phyloP scores from a whole-genome alignment of 2,797 vertebrate genomes.

The Myoxocephalus aenaeus region DNA sequence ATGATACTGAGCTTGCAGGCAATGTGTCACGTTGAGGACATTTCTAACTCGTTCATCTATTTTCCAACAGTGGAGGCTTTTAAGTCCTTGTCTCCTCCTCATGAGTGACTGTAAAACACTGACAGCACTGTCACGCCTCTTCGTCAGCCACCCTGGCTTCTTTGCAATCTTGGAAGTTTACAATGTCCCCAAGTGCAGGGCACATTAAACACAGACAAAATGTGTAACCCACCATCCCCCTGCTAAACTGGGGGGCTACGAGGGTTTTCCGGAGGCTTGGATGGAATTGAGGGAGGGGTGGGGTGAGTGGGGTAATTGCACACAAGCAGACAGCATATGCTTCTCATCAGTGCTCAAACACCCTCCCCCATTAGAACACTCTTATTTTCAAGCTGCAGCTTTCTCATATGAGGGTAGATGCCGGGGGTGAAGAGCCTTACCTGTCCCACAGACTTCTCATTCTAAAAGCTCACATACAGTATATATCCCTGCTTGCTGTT shows the following conservation, averaged over 20 bases:
- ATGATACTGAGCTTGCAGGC: constrained; percentile 54
- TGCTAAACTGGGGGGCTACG: constrained; percentile 65
- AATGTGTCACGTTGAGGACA: constrained; percentile 48
- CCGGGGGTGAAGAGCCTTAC: constrained; percentile 47
- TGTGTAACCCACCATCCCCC: constrained; percentile 55
- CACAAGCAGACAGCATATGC: constrained; percentile 86
- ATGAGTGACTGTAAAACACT: constrained; percentile 62
- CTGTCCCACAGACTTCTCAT: constrained; percentile 44
- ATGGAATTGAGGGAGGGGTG: constrained; percentile 59
- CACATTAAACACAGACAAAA: constrained; percentile 76
- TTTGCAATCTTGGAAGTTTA: constrained; percentile 75
- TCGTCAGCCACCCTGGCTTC: constrained; percentile 63
- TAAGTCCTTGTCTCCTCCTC: constrained; percentile 51
- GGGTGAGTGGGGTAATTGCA: constrained; percentile 84
- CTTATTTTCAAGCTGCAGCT: constrained; percentile 76
- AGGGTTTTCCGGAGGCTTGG: constrained; percentile 72
- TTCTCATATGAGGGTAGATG: constrained; percentile 55
- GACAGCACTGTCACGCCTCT: constrained; percentile 70
- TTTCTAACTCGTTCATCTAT: constrained; percentile 40
- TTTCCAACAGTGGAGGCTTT: constrained; percentile 53
- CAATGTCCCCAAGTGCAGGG: constrained; percentile 74
- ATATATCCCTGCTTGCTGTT: constrained; percentile 9
- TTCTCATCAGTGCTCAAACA: constrained; percentile 84
- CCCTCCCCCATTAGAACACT: constrained; percentile 78
- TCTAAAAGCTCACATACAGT: constrained; percentile 9